A percentile compares a stretch with the other conserved stretches of the same genome.
Conservation (phyloP, 1,140 invertebrate genomes). For the Drosophila kohkoa region DNA sequence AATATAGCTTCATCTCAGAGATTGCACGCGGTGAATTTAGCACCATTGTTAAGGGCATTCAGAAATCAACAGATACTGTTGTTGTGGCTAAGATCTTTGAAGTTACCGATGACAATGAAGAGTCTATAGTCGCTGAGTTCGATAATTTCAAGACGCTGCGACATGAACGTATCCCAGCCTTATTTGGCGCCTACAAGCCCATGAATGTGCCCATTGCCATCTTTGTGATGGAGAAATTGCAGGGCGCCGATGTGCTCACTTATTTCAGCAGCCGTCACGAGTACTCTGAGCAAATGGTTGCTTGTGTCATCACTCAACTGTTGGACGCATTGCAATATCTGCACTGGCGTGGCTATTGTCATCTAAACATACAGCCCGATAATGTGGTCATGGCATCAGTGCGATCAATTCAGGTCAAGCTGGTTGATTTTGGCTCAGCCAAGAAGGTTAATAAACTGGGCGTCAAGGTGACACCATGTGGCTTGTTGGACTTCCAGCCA, state of each 20-base stretch:
- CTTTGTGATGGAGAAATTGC: slow-evolving; percentile 94
- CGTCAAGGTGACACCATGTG: slow-evolving; percentile 88
- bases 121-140: slow-evolving; percentile 91
- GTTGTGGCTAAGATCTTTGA: slow-evolving; percentile 93
- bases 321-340: slow-evolving; percentile 96
- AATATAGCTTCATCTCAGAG: slow-evolving; percentile 94
- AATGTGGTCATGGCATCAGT: slow-evolving; percentile 98
- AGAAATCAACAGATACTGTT: slow-evolving; percentile 89
- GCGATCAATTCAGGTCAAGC: slow-evolving; percentile 94
- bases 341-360: slow-evolving; percentile 96
- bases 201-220: slow-evolving; percentile 88
- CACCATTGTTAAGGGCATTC: slow-evolving; percentile 92
- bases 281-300: slow-evolving; percentile 96
- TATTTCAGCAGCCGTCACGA: slow-evolving; percentile 94
- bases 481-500: slow-evolving; percentile 88
- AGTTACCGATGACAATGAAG: slow-evolving; percentile 88
- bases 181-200: slow-evolving; percentile 90
- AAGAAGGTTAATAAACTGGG: slow-evolving; percentile 92
- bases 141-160: slow-evolving; percentile 91
- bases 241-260: slow-evolving; percentile 95
- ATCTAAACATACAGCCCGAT: slow-evolving; percentile 97
- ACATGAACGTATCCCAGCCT: slow-evolving; percentile 93
- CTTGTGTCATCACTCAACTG: slow-evolving; percentile 92
- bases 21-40: slow-evolving; percentile 94
- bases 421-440: slow-evolving; percentile 96